Evolutionary conservation across 1,140 invertebrate species (phyloP), one percentile per base, ranked within the genome.

Genomic region (Nephila pilipes): DNA sequence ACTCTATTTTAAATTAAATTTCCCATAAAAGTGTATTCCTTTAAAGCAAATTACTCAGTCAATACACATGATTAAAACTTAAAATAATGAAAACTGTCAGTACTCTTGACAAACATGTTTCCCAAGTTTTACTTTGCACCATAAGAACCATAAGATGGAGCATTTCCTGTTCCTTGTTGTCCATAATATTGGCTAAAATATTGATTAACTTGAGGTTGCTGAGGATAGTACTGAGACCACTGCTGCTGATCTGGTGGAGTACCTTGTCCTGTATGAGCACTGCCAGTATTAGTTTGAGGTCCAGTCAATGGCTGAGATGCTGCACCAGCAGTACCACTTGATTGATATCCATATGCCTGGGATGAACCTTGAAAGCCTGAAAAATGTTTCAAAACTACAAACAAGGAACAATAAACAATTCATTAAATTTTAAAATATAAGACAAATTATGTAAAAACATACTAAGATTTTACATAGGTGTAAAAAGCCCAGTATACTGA

Each of bases 101-200:
- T 75, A 75, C 69, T 36, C 18, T 36, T 22, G 22, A 60, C 29
- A 32, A 75, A 75, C 32, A 29, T 36, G 36, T n/a, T 46, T 58
- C 16, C 16, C 12, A n/a, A 32, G 29, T 75, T 75, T 83, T 83
- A 55, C 54, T 83, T 54, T 25, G 46, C 54, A 57, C 81, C 81
- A n/a, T 75, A 88, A n/a, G 10, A 32, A n/a, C 55, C 55, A 83
- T 83, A 83, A 25, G 57, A 6, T 25, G 80, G 63, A 54, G 29
- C 25, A 57, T 60, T 20, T 25, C 25, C 54, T 8, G 75, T 16
- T 54, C 32, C 20, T 65, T 29, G 81, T 46, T 92, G 90, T 85
- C 81, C 81, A 85, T 91, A 91, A 57, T 92, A 92, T 55, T 85
- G 90, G 69, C 38, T 92, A 58, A 55, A 92, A 38, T 92, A 85